Evolutionary conservation across 2,797 vertebrate genomes (phyloP).

Genomic region (Alcedo atthis): DNA sequence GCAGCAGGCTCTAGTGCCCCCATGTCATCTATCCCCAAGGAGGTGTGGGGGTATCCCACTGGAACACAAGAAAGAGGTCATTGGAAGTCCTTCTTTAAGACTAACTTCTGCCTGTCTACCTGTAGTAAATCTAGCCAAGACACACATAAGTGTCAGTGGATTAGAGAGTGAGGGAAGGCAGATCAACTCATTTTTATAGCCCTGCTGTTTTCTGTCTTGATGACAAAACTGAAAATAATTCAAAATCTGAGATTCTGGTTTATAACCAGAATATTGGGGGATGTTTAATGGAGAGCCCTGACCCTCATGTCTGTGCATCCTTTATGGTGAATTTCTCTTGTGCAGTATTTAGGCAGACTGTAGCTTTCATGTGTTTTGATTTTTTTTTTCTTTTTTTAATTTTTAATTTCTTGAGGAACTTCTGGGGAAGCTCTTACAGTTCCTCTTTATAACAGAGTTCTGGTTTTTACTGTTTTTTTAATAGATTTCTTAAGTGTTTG

Average conservation of each 20-base stretch:
- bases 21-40: accelerated
- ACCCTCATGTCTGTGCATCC: background rate
- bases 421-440: constrained; percentile 4
- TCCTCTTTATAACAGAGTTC: constrained; percentile 22
- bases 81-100: background rate
- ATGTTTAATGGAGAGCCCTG: background rate
- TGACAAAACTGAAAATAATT: background rate
- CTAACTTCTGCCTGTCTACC: background rate
- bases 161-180: background rate
- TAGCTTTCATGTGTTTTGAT: background rate
- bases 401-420: background rate
- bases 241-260: background rate
- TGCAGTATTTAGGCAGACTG: background rate
- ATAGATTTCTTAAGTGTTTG: background rate
- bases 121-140: background rate
- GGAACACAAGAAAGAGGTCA: background rate
- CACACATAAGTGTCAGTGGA: background rate
- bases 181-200: background rate
- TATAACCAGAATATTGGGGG: background rate
- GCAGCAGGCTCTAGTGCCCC: background rate
- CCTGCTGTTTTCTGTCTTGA: background rate
- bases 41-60: background rate
- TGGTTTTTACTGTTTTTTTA: constrained; percentile 4
- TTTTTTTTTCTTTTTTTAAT: too few relatives aligned
- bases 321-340: background rate